Evolutionary conservation across 2,113 vertebrate genomes (phyloP).

Genomic region (Solenodon paradoxus): DNA sequence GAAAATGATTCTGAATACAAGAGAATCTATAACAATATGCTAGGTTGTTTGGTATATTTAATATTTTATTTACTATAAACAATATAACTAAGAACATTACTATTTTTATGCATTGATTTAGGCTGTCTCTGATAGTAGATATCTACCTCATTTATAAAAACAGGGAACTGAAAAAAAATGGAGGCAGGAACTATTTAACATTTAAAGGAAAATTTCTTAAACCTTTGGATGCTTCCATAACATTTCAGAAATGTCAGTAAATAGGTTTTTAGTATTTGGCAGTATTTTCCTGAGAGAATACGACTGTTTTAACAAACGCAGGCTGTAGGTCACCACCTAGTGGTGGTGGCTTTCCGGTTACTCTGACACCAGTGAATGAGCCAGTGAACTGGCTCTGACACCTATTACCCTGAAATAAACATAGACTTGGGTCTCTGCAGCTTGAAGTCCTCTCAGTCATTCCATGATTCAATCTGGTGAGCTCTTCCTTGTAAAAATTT

Average conservation of each 20-base stretch:
- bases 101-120: not conserved
- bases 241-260: conserved; percentile 2
- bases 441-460: not conserved
- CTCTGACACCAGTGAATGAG: not conserved
- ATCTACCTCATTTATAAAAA: conserved; percentile 20
- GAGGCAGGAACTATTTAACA: not conserved
- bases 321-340: conserved; percentile 79
- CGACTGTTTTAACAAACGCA: conserved; percentile 66
- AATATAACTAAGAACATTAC: conserved; percentile 61
- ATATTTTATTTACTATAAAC: conserved; percentile 24
- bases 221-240: not conserved
- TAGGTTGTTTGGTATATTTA: not conserved
- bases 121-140: not conserved
- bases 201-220: not conserved
- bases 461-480: not conserved
- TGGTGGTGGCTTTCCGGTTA: conserved; percentile 77
- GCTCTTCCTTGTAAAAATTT: not conserved
- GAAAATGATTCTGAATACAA: not conserved
- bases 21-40: not conserved
- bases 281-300: conserved; percentile 82
- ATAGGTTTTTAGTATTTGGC: conserved; percentile 28
- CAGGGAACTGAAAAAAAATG: not conserved
- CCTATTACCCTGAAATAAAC: not conserved
- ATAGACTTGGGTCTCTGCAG: not conserved
- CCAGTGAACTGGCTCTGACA: no score